Base-by-base conservation (phyloP, 2,888 invertebrate species). In the Acronicta psi region DNA sequence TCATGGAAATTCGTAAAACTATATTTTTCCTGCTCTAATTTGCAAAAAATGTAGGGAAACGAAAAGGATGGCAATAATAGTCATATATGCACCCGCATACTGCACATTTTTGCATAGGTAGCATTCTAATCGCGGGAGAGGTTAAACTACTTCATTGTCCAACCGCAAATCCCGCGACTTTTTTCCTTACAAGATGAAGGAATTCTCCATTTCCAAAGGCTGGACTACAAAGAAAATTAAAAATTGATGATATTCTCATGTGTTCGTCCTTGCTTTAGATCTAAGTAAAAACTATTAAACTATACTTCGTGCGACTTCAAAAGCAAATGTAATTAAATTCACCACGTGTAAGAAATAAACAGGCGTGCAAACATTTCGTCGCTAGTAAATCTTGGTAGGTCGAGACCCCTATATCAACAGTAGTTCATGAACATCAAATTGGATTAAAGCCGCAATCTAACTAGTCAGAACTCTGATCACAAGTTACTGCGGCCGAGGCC, bases 381-480 rank as follows among this genome's bases (percentile, higher is more conserved):
- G 69, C 65, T 59, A 74, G 78, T 73, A 73, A 77, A 78, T 75
- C 63, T 73, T 64, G 62, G 69, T 70, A 73, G 66, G 56, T 57
- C 54, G 62, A 65, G 57, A 62, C 60, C 70, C 65, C 61, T 77
- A 77, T 78, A 81, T 81, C 81, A 83, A 82, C 80, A 80, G 74
- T 68, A 81, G 82, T 82, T 80, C 79, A 80, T 72, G 79, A 84
- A 83, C 84, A 79, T 79, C 79, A 78, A 83, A 85, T 84, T 81
- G 80, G 81, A 85, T 85, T 84, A 83, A 80, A 80, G 70, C 82
- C 83, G 77, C 81, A 83, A 84, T 81, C 80, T 81, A 84, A 85
- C 83, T 81, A 82, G 79, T 76, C 76, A 66, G 71, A 81, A 80
- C 74, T 79, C 73, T 72, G 81, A 80, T 81, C 80, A 73, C 81